Base-by-base conservation (phyloP, 1,140 invertebrate genomes). In the Heterodera schachtii region DNA sequence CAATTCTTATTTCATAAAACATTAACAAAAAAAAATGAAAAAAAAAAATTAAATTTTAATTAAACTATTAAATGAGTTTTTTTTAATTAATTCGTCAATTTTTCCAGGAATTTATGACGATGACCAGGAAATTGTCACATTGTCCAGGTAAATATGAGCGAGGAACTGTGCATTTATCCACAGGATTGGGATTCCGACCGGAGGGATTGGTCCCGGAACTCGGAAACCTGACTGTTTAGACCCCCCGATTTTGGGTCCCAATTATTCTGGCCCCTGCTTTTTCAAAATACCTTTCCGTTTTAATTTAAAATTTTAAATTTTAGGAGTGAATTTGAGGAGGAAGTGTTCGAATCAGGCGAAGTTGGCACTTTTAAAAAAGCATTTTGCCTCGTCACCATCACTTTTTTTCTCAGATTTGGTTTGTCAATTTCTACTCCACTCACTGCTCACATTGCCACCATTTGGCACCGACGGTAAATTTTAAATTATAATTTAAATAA, bases 361-460 rank as follows among this genome's bases (percentile, higher is more conserved):
- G 85, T 78, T 64, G 21, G 44, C 31, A 8, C n/a, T 46, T 3
- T 76, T 0, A 19, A 21, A 52, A 69, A 21, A 11, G 46, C 67
- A 52, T 66, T 67, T 31, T 67, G 8, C 0, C 16, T 16, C 8
- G 60, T 67, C 1, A 31, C 31, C 31, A 31, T 31, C 31, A 31
- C 31, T 31, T 31, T 31, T 31, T 31, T 31, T 31, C 31, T 3
- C 46, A 78, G 77, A 69, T 94, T 31, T 94, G 94, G 94, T 94
- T 95, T 86, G 92, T 95, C 74, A 95, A 95, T 90, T 95, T 94
- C 90, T 95, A 94, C 90, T 95, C 94, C 11, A 94, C 94, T 9
- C 93, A 93, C 90, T 95, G 95, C 90, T 93, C 93, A 16, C 94
- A 95, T 82, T 96, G 95, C 90, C 94, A 95, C 90, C 91, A 93